Conservation (phyloP, 2,888 invertebrate species). For the Cheilosia pagana region DNA sequence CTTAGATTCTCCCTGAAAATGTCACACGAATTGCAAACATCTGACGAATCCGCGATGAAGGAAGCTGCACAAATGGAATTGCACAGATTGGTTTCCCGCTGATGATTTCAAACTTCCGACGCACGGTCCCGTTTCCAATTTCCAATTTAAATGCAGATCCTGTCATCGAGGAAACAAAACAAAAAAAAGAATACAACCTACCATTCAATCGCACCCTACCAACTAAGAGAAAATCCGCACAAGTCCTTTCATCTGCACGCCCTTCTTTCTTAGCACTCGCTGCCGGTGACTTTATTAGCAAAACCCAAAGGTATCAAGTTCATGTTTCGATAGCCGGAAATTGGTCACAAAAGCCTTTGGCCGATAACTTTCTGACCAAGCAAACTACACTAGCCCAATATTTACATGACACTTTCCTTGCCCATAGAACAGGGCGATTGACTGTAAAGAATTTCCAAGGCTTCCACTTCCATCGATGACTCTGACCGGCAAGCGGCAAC, state of each 20-base stretch:
- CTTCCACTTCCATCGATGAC: slow-evolving; percentile 25
- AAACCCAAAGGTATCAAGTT: slow-evolving; percentile 43
- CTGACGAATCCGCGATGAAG: slow-evolving; percentile 41
- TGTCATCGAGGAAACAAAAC: slow-evolving; percentile 2
- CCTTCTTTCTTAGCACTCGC: not conserved
- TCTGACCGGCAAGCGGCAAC: not conserved
- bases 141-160: slow-evolving; percentile 74
- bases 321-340: slow-evolving; percentile 66
- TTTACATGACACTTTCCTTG: slow-evolving; percentile 68
- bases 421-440: slow-evolving; percentile 46
- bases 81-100: slow-evolving; percentile 45
- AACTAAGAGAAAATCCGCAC: slow-evolving; percentile 27
- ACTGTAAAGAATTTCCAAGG: slow-evolving; percentile 55
- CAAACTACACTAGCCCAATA: slow-evolving; percentile 60
- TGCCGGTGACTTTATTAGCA: slow-evolving; percentile 44
- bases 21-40: slow-evolving; percentile 37
- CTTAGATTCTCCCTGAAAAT: slow-evolving; percentile 11
- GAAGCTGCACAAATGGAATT: slow-evolving; percentile 30
- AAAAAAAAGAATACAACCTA: not conserved
- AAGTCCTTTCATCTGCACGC: slow-evolving; percentile 11
- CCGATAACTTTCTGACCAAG: slow-evolving; percentile 64
- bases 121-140: slow-evolving; percentile 29
- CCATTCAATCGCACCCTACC: slow-evolving; percentile 51
- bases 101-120: slow-evolving; percentile 23
- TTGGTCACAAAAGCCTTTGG: slow-evolving; percentile 66